A percentile compares a stretch with the other conserved stretches of the same genome.
phyloP scores from a whole-genome alignment of 2,113 vertebrate genomes.

The Cyprinodon tularosa region DNA sequence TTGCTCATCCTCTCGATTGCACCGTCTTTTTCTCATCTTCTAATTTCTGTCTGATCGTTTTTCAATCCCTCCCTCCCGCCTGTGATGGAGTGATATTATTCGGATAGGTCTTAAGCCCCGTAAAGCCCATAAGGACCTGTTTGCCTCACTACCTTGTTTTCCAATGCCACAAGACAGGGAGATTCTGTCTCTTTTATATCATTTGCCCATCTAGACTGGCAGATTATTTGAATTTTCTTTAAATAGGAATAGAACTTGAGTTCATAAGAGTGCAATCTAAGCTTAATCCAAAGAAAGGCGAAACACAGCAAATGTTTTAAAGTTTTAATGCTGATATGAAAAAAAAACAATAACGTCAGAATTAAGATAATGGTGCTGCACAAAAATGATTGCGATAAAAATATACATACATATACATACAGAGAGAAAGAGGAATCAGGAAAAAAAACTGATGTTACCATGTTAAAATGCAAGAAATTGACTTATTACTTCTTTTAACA shows the following conservation, averaged over 20 bases:
- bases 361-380: background rate
- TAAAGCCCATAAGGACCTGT: constrained; percentile 65
- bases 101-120: constrained; percentile 62
- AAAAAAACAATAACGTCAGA: background rate
- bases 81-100: constrained; percentile 72
- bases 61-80: constrained; percentile 57
- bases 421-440: no score
- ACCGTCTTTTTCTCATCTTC: constrained; percentile 69
- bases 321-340: background rate
- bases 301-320: background rate
- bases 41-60: constrained; percentile 67
- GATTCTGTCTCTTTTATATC: constrained; percentile 50
- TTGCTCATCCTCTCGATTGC: constrained; percentile 73
- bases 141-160: constrained; percentile 64
- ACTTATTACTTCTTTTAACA: background rate
- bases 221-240: constrained; percentile 30
- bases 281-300: background rate
- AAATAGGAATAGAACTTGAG: background rate
- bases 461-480: background rate
- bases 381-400: background rate
- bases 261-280: background rate
- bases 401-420: background rate
- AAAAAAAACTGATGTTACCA: background rate
- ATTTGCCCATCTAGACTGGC: constrained; percentile 37
- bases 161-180: constrained; percentile 44